Evolutionary conservation across 2,888 invertebrate species (phyloP).

Genomic region (Aspidapion aeneum): DNA sequence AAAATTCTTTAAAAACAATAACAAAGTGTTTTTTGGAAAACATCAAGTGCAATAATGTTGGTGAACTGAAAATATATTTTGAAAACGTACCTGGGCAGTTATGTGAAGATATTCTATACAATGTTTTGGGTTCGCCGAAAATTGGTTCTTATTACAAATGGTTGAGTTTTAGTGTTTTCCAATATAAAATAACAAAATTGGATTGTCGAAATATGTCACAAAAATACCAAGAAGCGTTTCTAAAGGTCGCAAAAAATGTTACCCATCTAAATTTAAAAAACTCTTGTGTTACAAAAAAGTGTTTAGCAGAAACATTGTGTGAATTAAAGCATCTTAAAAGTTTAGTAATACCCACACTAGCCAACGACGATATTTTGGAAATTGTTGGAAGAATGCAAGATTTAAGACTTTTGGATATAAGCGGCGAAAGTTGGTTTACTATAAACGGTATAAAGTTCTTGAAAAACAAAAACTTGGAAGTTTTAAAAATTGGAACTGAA

Average conservation of each 20-base stretch:
- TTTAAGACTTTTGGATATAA: constrained; percentile 60
- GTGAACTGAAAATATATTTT: constrained; percentile 10
- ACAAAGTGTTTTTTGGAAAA: constrained; percentile 6
- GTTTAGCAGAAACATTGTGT: constrained; percentile 57
- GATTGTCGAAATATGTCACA: constrained; percentile 12
- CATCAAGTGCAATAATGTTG: constrained; percentile 10
- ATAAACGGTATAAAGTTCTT: constrained; percentile 7
- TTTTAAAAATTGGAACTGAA: constrained; percentile 12
- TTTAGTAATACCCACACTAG: constrained; percentile 64
- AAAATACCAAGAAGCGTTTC: constrained; percentile 39
- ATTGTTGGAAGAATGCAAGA: constrained; percentile 54
- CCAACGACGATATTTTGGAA: constrained; percentile 62
- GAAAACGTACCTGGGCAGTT: constrained; percentile 12
- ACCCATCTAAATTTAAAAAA: constrained; percentile 62
- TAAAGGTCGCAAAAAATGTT: constrained; percentile 58
- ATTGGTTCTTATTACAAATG: constrained; percentile 18
- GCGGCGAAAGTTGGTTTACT: constrained; percentile 50
- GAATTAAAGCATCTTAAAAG: constrained; percentile 56
- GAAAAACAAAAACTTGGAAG: constrained; percentile 9
- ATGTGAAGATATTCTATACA: constrained; percentile 10
- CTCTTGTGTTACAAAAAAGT: constrained; percentile 64
- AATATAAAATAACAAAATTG: constrained; percentile 11
- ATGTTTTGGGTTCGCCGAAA: constrained; percentile 11
- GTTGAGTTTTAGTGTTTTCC: constrained; percentile 16
- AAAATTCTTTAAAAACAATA: constrained; percentile 13